A percentile compares a stretch with the other conserved stretches of the same genome.
phyloP scores from a whole-genome alignment of 2,888 invertebrate genomes.

The Galerucella nymphaeae region DNA sequence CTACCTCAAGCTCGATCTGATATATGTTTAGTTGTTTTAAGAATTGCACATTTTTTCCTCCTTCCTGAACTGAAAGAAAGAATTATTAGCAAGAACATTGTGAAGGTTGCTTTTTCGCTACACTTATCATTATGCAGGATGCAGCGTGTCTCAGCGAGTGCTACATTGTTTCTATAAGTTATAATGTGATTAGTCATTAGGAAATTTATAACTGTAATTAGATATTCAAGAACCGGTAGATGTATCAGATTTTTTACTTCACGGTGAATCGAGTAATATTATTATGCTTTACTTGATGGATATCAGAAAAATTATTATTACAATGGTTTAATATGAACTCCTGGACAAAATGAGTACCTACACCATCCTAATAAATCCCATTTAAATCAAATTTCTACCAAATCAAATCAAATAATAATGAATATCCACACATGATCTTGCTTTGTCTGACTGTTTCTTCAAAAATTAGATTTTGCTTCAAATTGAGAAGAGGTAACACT shows the following conservation, averaged over 20 bases:
- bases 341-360: no score
- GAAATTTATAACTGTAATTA: slow-evolving; percentile 21
- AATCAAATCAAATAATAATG: no score
- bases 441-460: no score
- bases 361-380: no score
- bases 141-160: slow-evolving; percentile 7
- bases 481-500: no score
- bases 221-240: slow-evolving; percentile 17
- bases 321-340: no score
- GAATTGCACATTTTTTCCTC: slow-evolving; percentile 28
- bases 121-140: slow-evolving; percentile 21
- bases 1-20: slow-evolving; percentile 1
- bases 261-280: neutral
- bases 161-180: slow-evolving; percentile 19
- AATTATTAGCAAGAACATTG: slow-evolving; percentile 23
- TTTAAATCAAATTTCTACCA: no score
- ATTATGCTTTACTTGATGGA: neutral
- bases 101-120: slow-evolving; percentile 21
- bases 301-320: no score
- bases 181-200: slow-evolving; percentile 27
- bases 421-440: no score
- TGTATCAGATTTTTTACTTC: slow-evolving; percentile 8
- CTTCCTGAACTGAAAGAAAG: slow-evolving; percentile 27
- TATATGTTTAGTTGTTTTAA: slow-evolving; percentile 27
- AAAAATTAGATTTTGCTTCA: no score